phyloP scores from a whole-genome alignment of 2,888 invertebrate species.

The Dioctria rufipes region DNA sequence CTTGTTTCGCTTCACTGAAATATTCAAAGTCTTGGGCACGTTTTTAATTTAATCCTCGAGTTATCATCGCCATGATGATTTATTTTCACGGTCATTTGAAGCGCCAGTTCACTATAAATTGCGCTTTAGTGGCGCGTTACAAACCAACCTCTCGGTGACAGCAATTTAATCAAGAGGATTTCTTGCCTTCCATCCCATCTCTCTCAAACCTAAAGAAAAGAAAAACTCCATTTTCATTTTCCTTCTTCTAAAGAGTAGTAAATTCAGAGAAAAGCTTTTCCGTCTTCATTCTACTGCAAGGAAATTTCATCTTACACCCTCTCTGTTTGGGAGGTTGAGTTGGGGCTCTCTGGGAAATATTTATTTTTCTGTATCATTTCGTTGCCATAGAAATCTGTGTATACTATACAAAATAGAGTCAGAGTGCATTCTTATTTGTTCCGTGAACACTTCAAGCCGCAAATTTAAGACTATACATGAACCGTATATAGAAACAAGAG shows the following conservation, averaged over 20 bases:
- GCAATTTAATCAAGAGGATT: slow-evolving; percentile 30
- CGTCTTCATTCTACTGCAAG: neutral
- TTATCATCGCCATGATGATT: slow-evolving; percentile 14
- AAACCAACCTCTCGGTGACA: slow-evolving; percentile 23
- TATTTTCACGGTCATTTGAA: neutral
- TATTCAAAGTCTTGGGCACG: slow-evolving; percentile 5
- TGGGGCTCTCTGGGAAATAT: neutral
- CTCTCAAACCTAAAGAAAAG: neutral
- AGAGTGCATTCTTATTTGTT: slow-evolving; percentile 26
- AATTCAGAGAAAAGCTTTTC: slow-evolving; percentile 29
- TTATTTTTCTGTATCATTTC: neutral
- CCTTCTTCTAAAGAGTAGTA: slow-evolving; percentile 20
- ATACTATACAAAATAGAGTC: too few relatives aligned
- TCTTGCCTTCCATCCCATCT: slow-evolving; percentile 6
- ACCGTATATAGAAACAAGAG: slow-evolving; percentile 4
- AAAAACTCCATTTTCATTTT: slow-evolving; percentile 33
- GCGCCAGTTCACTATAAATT: slow-evolving; percentile 25
- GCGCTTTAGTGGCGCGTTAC: slow-evolving; percentile 29
- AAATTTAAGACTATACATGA: slow-evolving; percentile 22
- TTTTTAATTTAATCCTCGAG: slow-evolving; percentile 34
- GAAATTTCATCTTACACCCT: neutral
- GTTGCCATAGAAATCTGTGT: too few relatives aligned
- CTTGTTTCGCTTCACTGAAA: too few relatives aligned
- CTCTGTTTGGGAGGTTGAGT: neutral
- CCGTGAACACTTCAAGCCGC: slow-evolving; percentile 16